A percentile compares a stretch with the other conserved stretches of the same genome.
Conservation (phyloP, 2,113 vertebrate genomes). For the Ctenodactylus gundi region DNA sequence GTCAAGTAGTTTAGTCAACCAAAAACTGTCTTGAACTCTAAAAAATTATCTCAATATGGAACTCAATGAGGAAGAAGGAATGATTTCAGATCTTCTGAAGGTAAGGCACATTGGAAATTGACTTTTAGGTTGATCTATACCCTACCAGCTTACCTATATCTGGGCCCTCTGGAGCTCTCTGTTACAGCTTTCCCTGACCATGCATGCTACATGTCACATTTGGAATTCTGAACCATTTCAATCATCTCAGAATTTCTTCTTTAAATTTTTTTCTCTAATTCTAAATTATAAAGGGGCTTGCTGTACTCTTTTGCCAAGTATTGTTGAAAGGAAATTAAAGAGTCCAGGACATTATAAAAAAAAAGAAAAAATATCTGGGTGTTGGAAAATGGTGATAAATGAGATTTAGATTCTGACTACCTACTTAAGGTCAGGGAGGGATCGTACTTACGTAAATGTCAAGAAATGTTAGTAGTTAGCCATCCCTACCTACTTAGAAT, state of each 20-base stretch:
- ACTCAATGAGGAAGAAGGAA: not conserved
- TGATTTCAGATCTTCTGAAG: not conserved
- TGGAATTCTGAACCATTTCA: not conserved
- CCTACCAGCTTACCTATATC: not conserved
- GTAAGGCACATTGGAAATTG: not conserved
- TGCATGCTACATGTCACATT: not conserved
- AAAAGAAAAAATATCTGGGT: not conserved
- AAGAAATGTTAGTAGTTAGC: slow-evolving; percentile 2
- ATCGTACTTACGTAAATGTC: slow-evolving; percentile 48
- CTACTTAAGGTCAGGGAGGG: slow-evolving; percentile 37
- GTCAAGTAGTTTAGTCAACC: not conserved
- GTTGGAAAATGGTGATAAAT: slow-evolving; percentile 15
- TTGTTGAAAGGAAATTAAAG: not conserved
- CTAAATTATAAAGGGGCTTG: not conserved
- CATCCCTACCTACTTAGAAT: slow-evolving; percentile 10
- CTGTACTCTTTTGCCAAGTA: not conserved
- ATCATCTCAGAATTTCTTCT: not conserved
- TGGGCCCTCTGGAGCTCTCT: not conserved
- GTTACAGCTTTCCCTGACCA: not conserved
- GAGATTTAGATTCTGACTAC: slow-evolving; percentile 51
- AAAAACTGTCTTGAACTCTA: not conserved
- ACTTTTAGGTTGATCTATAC: not conserved
- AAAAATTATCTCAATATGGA: not conserved
- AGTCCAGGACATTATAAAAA: slow-evolving; percentile 28
- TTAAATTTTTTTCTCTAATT: too few species aligned